phyloP scores from a whole-genome alignment of 2,797 vertebrate species.

The Varecia variegata region DNA sequence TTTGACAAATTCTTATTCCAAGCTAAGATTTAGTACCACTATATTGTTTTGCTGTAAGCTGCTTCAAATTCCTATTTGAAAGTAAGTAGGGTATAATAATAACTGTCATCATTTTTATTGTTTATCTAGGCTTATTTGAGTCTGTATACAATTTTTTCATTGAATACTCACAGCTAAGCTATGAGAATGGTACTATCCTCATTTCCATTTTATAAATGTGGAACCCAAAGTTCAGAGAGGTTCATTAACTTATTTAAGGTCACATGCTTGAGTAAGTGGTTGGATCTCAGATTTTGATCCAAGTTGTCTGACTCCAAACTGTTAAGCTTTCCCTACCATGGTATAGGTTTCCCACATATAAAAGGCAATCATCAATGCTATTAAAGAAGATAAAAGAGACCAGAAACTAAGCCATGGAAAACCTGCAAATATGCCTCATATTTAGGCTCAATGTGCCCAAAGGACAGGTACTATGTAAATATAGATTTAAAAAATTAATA shows the following conservation, averaged over 20 bases:
- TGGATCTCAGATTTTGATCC: not conserved
- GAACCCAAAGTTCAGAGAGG: not conserved
- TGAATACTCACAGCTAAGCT: conserved; percentile 10
- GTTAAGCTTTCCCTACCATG: not conserved
- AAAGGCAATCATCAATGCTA: conserved; percentile 8
- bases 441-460: not conserved
- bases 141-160: not conserved
- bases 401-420: not conserved
- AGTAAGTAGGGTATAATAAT: not conserved
- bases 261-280: not conserved
- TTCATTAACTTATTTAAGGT: not conserved
- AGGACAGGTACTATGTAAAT: not conserved
- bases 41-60: not conserved
- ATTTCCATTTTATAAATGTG: not conserved
- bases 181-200: not conserved
- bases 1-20: conserved; percentile 49
- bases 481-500: not conserved
- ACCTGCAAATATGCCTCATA: not conserved
- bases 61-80: conserved; percentile 41
- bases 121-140: not conserved
- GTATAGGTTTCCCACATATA: not conserved
- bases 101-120: not conserved
- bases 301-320: not conserved
- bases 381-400: conserved; percentile 14
- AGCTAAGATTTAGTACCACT: conserved; percentile 40